Base-by-base conservation (phyloP, 2,797 vertebrate species). In the Sebastes dallii region DNA sequence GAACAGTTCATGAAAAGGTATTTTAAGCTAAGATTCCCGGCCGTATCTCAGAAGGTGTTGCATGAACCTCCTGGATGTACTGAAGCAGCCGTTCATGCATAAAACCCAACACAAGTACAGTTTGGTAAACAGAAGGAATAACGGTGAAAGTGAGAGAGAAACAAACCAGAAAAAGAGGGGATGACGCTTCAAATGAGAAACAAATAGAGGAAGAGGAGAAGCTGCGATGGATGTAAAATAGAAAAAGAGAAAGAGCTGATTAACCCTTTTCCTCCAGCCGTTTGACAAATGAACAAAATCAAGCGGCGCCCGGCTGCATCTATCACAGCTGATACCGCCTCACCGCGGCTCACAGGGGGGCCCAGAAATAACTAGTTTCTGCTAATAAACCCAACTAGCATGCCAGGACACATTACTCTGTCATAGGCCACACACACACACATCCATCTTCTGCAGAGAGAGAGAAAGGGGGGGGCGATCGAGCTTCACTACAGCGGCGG, bases 271-370 rank as follows among this genome's bases (percentile, higher is more conserved):
- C 32, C 86, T 80, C 81, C 87, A 73, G 83, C 92, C 83, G 72
- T 80, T 91, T 92, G 95, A 95, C 93, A 96, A 96, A 96, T 92
- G 95, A 95, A 95, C 58, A 91, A 90, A 90, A 90, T 88, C 92
- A 93, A 90, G 82, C 74, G 72, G 42, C 83, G 78, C 85, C 87
- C 67, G 85, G 78, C 65, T 84, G 88, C 83, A 93, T 95, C 95
- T 95, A 95, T 93, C 90, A 92, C 82, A 54, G 71, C 66, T 89
- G 73, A 81, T 83, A 77, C 81, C 66, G 78, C 58, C 80, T 64
- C 75, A 67, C 82, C 34, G 83, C 77, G 82, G 67, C 85, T 76
- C 86, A 72, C 72, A 68, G 64, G 80, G 74, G 77, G 84, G 86
- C 84, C 83, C 86, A 91, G 93, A 88, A 91, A 94, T 89, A 86